Evolutionary conservation across 1,140 invertebrate genomes (phyloP).

Genomic region (Aphelinus certus): DNA sequence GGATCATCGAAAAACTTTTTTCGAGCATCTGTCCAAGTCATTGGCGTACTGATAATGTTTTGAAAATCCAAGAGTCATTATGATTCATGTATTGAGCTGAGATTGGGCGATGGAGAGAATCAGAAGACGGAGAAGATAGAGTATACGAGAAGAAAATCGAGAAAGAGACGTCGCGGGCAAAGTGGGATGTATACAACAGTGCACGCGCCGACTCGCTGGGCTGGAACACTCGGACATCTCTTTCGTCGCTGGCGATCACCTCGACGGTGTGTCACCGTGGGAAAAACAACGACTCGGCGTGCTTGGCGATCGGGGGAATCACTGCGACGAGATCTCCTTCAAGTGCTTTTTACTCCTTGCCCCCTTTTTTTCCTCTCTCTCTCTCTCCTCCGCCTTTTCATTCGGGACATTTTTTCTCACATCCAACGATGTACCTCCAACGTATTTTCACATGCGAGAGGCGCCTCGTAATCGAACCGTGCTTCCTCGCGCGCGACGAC

Average conservation of each 20-base stretch:
- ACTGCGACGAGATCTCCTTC: conserved; percentile 15
- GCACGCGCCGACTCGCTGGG: conserved; percentile 20
- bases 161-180: background rate
- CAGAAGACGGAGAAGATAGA: too few relatives aligned
- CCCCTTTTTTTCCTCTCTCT: conserved; percentile 20
- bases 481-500: conserved; percentile 16
- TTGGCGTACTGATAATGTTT: too few relatives aligned
- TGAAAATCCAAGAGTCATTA: too few relatives aligned
- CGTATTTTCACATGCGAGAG: conserved; percentile 31
- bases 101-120: too few relatives aligned
- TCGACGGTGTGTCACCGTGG: conserved; percentile 30
- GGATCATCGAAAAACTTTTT: too few relatives aligned
- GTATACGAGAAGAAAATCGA: too few relatives aligned
- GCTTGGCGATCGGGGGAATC: background rate
- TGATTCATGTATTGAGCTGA: too few relatives aligned
- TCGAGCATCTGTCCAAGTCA: too few relatives aligned
- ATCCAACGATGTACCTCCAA: conserved; percentile 1
- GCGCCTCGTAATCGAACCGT: conserved; percentile 10
- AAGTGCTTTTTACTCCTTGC: conserved; percentile 31
- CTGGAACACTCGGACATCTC: conserved; percentile 10
- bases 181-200: conserved; percentile 29
- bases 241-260: background rate
- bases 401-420: conserved; percentile 17
- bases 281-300: conserved; percentile 14
- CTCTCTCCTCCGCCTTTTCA: background rate